These are phyloP conservation scores for Lithophane leautieri DNA, from an alignment of 2,888 invertebrate species.

Conservation along the genomic window DNA sequence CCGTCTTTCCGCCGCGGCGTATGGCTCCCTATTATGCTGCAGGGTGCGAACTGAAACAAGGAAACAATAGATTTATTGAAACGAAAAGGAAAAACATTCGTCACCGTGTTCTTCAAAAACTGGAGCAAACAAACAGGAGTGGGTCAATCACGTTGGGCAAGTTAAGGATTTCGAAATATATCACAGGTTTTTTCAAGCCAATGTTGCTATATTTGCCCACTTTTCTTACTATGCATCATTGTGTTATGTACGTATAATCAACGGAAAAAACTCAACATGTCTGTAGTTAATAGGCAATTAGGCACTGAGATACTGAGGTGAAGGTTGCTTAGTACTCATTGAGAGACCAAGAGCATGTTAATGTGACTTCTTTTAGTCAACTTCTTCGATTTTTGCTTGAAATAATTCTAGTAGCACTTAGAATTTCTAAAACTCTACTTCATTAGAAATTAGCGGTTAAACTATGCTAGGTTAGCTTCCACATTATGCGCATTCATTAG, in stretches of 20 bases:
- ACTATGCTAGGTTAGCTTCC: constrained; percentile 20
- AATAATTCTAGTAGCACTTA: constrained; percentile 14
- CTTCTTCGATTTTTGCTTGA: constrained; percentile 2
- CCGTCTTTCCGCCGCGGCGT: constrained; percentile 90
- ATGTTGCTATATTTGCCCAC: neutral
- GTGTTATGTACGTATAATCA: neutral
- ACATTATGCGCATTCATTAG: constrained; percentile 51
- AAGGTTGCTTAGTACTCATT: constrained; percentile 2
- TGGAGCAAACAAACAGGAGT: constrained; percentile 42
- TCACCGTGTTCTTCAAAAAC: constrained; percentile 40
- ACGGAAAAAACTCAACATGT: constrained; percentile 6
- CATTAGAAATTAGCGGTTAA: constrained; percentile 14
- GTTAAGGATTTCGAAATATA: constrained; percentile 20
- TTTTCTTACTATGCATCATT: constrained; percentile 7
- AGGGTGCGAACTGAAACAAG: constrained; percentile 87
- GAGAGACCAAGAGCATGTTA: neutral
- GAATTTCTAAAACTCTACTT: constrained; percentile 21
- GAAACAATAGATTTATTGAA: constrained; percentile 62
- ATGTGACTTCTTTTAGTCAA: neutral
- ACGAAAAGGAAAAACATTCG: constrained; percentile 59
- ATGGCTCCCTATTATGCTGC: constrained; percentile 90
- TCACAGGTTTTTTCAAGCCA: neutral
- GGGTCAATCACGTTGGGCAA: constrained; percentile 26
- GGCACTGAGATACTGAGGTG: neutral
- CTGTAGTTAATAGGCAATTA: constrained; percentile 19